Percentiles rank a stretch among this genome's conserved stretches.
phyloP scores from a whole-genome alignment of 30 jellyfish, hydroid and myxozoan genomes.

The Cassiopea xamachana region DNA sequence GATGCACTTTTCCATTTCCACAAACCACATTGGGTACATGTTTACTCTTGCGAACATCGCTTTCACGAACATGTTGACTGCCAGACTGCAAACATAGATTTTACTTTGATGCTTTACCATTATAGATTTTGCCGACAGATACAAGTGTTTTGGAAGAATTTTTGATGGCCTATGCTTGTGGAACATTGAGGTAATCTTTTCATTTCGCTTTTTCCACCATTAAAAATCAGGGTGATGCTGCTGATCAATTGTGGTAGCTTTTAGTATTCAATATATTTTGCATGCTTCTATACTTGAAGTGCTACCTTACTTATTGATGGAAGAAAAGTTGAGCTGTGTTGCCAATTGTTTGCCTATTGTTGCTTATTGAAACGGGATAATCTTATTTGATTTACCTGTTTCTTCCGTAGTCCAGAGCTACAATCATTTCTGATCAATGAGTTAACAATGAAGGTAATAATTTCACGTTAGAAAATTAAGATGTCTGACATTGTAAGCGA shows the following conservation, averaged over 20 bases:
- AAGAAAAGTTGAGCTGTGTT: no score
- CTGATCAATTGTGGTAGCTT: not conserved
- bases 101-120: not conserved
- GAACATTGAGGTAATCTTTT: slow-evolving; percentile 53
- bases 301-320: no score
- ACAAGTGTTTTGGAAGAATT: slow-evolving; percentile 77
- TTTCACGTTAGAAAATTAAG: not conserved
- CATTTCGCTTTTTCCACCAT: not conserved
- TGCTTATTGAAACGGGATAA: no score
- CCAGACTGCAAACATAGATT: not conserved
- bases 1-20: no score
- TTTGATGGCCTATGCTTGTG: slow-evolving; percentile 77
- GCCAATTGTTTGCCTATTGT: no score
- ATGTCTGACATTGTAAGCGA: no score
- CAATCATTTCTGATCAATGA: slow-evolving; percentile 85
- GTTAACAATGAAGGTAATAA: slow-evolving; percentile 68
- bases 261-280: not conserved
- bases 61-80: not conserved
- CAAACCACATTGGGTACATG: no score
- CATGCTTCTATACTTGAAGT: no score
- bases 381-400: not conserved
- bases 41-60: no score
- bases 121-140: slow-evolving; percentile 64
- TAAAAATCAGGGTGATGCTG: not conserved
- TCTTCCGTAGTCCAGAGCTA: slow-evolving; percentile 73